A percentile compares a stretch with the other conserved stretches of the same genome.
phyloP scores from a whole-genome alignment of 2,888 invertebrate species.

The Amaurobius ferox region DNA sequence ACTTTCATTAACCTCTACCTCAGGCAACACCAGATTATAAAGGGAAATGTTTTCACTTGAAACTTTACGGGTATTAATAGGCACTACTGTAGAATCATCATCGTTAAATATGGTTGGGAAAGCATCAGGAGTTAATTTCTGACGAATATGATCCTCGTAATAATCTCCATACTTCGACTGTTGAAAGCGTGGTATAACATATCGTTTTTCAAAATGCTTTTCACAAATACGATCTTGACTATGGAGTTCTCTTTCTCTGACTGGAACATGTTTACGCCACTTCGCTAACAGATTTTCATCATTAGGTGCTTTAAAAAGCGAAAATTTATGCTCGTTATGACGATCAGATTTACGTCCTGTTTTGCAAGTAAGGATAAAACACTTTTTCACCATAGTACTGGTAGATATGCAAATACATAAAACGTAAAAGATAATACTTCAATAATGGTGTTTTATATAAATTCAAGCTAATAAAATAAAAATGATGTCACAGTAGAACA shows the following conservation, averaged over 20 bases:
- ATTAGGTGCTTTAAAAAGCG: conserved; percentile 45
- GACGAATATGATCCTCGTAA: conserved; percentile 17
- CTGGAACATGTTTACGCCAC: conserved; percentile 33
- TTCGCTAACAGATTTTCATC: conserved; percentile 25
- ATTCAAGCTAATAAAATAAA: too few relatives aligned
- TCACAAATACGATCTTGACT: conserved; percentile 38
- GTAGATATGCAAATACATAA: too few relatives aligned
- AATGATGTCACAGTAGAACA: too few relatives aligned
- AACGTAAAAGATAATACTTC: too few relatives aligned
- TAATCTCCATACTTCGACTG: conserved; percentile 11
- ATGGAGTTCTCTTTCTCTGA: neutral
- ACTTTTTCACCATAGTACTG: conserved; percentile 29
- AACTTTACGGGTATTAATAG: neutral
- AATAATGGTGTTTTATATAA: too few relatives aligned
- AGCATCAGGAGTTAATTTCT: conserved; percentile 27
- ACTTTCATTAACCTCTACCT: conserved; percentile 24
- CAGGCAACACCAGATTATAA: neutral
- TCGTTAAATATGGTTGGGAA: conserved; percentile 38
- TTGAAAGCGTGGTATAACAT: conserved; percentile 38
- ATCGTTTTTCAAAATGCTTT: conserved; percentile 39
- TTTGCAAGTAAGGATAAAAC: conserved; percentile 35
- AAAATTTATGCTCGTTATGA: conserved; percentile 19
- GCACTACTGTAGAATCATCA: neutral
- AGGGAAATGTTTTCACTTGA: neutral
- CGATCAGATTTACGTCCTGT: conserved; percentile 17